Evolutionary conservation across 2,888 invertebrate species (phyloP).

Genomic region (Melieria picta): DNA sequence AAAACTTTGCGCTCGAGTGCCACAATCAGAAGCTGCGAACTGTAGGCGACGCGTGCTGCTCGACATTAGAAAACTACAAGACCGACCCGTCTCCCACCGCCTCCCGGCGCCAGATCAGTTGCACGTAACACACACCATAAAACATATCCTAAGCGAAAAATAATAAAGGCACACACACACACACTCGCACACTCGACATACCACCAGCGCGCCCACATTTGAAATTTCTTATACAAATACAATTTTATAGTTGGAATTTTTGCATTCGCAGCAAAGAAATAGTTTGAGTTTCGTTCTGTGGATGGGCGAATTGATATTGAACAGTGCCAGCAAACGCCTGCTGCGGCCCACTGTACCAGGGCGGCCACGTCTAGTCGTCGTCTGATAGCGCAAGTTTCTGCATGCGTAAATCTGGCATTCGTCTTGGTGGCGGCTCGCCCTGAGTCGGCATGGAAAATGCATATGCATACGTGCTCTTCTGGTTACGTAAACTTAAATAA

Average conservation of each 20-base stretch:
- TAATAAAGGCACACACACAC: constrained; percentile 9
- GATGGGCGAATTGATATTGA: background rate
- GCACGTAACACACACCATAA: constrained; percentile 41
- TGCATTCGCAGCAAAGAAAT: constrained; percentile 27
- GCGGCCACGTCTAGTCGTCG: background rate
- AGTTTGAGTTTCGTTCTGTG: background rate
- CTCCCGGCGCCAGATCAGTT: constrained; percentile 37
- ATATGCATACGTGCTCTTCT: constrained; percentile 42
- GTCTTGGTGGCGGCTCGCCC: background rate
- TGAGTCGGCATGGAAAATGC: background rate
- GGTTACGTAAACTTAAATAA: constrained; percentile 45
- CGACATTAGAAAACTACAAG: constrained; percentile 32
- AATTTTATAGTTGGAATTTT: constrained; percentile 26
- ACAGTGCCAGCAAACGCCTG: constrained; percentile 1
- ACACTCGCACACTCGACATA: background rate
- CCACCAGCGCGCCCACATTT: constrained; percentile 5
- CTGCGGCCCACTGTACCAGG: background rate
- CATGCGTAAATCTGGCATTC: constrained; percentile 21
- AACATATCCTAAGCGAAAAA: background rate
- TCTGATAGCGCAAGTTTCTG: constrained; percentile 9
- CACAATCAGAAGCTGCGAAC: constrained; percentile 21
- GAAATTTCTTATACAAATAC: constrained; percentile 35
- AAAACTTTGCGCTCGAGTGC: constrained; percentile 36
- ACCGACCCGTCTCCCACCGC: background rate
- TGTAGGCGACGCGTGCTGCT: background rate